Evolutionary conservation across 1,140 invertebrate species (phyloP).

Genomic region (Drosophila neocordata): DNA sequence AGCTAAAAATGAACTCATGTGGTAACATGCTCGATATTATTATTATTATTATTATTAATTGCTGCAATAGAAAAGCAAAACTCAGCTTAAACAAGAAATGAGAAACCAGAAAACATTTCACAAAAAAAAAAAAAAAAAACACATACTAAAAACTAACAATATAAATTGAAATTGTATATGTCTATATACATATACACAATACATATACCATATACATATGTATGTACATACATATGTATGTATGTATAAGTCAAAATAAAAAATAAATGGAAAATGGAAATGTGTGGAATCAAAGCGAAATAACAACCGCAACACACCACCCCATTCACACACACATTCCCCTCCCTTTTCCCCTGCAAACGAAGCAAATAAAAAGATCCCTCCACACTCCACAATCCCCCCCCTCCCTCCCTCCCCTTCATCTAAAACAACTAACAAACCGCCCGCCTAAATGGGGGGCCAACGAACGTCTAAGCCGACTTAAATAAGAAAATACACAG

Average conservation of each 20-base stretch:
- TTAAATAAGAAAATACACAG: conserved; percentile 37
- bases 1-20: neutral
- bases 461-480: conserved; percentile 77
- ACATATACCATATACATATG: conserved; percentile 1
- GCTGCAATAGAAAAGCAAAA: conserved; percentile 15
- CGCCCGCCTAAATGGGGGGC: conserved; percentile 51
- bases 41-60: neutral
- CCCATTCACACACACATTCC: conserved; percentile 26
- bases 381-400: conserved; percentile 8
- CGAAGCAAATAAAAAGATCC: conserved; percentile 6
- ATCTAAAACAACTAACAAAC: conserved; percentile 19
- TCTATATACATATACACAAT: conserved; percentile 6
- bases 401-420: conserved; percentile 16
- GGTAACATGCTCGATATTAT: neutral
- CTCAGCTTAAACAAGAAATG: conserved; percentile 46
- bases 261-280: conserved; percentile 17
- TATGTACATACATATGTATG: conserved; percentile 12
- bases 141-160: conserved; percentile 39
- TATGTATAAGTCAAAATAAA: neutral
- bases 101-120: conserved; percentile 61
- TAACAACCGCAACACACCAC: conserved; percentile 29
- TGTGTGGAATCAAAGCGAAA: conserved; percentile 18
- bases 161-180: conserved; percentile 57
- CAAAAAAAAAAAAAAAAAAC: conserved; percentile 41
- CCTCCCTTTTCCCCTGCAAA: conserved; percentile 10